Base-by-base conservation (phyloP, 2,113 vertebrate species). In the Coptodon bakossiorum region DNA sequence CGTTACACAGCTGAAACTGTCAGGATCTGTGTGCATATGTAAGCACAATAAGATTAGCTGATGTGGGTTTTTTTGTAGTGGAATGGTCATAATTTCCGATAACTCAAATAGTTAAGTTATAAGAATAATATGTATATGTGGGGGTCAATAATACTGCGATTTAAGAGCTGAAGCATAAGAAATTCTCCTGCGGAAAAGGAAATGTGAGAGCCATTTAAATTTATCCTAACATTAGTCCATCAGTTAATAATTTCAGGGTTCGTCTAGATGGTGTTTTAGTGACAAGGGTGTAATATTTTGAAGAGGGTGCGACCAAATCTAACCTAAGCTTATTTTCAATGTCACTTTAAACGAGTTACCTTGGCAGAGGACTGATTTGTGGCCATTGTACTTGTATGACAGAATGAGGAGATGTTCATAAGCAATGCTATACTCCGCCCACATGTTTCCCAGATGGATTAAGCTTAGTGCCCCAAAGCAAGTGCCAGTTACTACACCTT, bases 331-430 rank as follows among this genome's bases (percentile, higher is more conserved):
- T 45, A 45, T 73, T 73, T 73, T 16, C 16, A 73, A 22, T 43
- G 66, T 73, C 66, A 73, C 38, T 45, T 73, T 16, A 71, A 71
- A 43, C 1, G 1, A 6, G 2, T 45, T 45, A 16, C 1, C 66
- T 17, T 73, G 16, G 16, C 7, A 11, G 36, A 27, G 13, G 38
- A 71, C 66, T 45, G 66, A 0, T 73, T 10, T 73, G 22, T 73
- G 66, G 66, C 38, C 66, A 73, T 24, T 73, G 68, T 73, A 16
- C 68, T 45, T 45, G 68, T 73, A 71, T 71, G n/a, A 27, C 66
- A 43, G 66, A 22, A 71, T 43, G 66, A 71, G n/a, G 7, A 24
- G 66, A 24, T 71, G n/a, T 45, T 71, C 66, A 45, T 43, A 71
- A 43, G 38, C 38, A 71, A 24, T 71, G n/a, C 38, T 45, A 9